Evolutionary conservation across 2,113 vertebrate species (phyloP).

Genomic region (Mustela lutreola): DNA sequence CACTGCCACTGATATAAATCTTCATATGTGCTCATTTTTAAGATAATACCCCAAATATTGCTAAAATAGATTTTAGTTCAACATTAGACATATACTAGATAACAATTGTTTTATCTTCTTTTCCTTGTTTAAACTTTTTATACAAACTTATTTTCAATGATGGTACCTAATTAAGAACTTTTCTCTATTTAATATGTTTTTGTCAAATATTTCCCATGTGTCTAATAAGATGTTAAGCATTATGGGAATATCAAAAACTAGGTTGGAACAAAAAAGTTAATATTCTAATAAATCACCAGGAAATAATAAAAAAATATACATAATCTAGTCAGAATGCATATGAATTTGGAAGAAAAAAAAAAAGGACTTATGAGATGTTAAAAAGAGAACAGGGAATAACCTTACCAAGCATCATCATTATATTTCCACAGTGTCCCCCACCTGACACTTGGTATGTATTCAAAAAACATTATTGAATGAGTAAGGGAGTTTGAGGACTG

Average conservation of each 20-base stretch:
- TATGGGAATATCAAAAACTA: not conserved
- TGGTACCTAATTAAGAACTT: not conserved
- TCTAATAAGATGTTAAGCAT: not conserved
- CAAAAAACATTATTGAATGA: not conserved
- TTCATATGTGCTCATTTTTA: not conserved
- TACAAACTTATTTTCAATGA: not conserved
- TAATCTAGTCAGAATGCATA: not conserved
- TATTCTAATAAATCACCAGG: not conserved
- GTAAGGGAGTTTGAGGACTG: not conserved
- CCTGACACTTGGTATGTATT: not conserved
- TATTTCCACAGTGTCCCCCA: not conserved
- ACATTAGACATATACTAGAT: not conserved
- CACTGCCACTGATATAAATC: not conserved
- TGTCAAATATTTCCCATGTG: not conserved
- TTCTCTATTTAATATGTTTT: not conserved
- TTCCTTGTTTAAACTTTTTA: not conserved
- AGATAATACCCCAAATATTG: not conserved
- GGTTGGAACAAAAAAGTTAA: not conserved
- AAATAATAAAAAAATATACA: not conserved
- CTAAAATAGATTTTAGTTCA: slow-evolving; percentile 21
- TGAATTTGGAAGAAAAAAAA: not conserved
- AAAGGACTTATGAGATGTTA: not conserved
- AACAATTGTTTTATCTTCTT: not conserved
- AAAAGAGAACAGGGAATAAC: not conserved
- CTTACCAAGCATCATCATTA: not conserved